Conservation (phyloP, 2,888 invertebrate genomes). For the Pyrrhosoma nymphula region DNA sequence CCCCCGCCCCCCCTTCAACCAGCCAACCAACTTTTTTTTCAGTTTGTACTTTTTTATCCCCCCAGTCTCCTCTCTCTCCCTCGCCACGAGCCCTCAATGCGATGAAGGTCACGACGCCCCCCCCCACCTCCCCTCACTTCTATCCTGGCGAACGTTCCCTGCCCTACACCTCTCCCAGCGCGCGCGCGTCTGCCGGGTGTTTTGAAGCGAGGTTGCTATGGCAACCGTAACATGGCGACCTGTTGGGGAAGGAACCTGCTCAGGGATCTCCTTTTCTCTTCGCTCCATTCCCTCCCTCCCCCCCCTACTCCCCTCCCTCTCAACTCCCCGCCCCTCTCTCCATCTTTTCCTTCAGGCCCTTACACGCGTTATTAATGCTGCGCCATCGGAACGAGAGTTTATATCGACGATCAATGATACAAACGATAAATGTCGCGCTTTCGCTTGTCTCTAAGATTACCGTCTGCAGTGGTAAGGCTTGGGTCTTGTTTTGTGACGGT, state of each 20-base stretch:
- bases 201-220: constrained; percentile 55
- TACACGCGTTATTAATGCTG: too few species aligned
- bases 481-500: too few species aligned
- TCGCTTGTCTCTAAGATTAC: too few species aligned
- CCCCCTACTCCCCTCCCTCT: not conserved
- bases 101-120: not conserved
- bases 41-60: not conserved
- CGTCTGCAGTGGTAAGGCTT: too few species aligned
- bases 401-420: too few species aligned
- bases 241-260: constrained; percentile 28
- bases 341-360: too few species aligned
- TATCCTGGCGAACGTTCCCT: not conserved
- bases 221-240: constrained; percentile 56
- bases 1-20: not conserved
- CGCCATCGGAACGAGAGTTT: too few species aligned
- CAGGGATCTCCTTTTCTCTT: not conserved
- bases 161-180: not conserved
- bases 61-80: not conserved
- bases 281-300: not conserved
- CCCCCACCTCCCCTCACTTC: not conserved
- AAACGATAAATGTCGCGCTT: too few species aligned
- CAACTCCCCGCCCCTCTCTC: not conserved
- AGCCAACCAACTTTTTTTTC: not conserved
- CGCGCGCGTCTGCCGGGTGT: constrained; percentile 26
- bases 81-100: not conserved